Evolutionary conservation across 2,888 invertebrate species (phyloP).

Genomic region (Diplolepis rosae): DNA sequence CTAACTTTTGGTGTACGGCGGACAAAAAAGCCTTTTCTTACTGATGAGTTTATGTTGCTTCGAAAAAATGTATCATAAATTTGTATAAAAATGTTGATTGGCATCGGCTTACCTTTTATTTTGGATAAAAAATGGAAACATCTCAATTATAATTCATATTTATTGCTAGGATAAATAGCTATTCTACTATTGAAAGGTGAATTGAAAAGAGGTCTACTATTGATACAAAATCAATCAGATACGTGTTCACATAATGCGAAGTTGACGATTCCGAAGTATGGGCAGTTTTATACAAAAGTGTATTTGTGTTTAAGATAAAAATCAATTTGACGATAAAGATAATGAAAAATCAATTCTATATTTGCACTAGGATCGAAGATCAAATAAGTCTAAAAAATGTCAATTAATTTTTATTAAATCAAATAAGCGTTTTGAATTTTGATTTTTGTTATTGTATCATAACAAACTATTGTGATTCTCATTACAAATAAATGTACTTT

Average conservation of each 20-base stretch:
- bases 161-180: slow-evolving; percentile 2
- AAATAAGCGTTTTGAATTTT: background rate
- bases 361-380: background rate
- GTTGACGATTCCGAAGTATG: background rate
- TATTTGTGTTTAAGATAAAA: background rate
- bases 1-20: too few relatives aligned
- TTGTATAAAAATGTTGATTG: background rate
- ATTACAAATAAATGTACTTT: background rate
- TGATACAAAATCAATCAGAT: background rate
- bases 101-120: background rate
- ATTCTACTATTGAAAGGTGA: slow-evolving; percentile 13
- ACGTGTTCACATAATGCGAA: background rate
- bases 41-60: background rate
- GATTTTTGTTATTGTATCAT: background rate
- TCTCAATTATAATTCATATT: slow-evolving; percentile 5
- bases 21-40: too few relatives aligned
- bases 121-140: background rate
- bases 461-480: background rate
- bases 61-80: background rate
- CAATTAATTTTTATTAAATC: background rate
- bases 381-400: background rate
- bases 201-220: slow-evolving; percentile 22
- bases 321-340: background rate
- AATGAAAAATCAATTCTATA: background rate
- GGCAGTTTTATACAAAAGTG: slow-evolving; percentile 13